Conservation (phyloP, 2,797 vertebrate species). For the Periophthalmus magnuspinnatus region DNA sequence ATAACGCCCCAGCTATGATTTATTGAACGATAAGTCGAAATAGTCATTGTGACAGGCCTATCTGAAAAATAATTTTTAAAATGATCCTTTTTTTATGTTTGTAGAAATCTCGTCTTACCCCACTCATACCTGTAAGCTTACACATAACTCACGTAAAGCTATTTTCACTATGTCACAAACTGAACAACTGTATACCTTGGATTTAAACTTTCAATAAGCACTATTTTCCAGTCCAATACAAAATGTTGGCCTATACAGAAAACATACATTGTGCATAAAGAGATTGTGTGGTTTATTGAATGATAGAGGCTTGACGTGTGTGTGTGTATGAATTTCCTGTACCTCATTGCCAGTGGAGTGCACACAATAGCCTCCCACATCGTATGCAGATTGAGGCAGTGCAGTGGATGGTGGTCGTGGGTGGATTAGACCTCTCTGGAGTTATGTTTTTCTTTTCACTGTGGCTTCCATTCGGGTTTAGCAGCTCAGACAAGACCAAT, state of each 20-base stretch:
- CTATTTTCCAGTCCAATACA: background rate
- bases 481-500: slow-evolving; percentile 53
- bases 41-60: too few relatives aligned
- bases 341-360: slow-evolving; percentile 57
- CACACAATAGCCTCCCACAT: slow-evolving; percentile 76
- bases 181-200: background rate
- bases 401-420: slow-evolving; percentile 62
- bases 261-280: background rate
- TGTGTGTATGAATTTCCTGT: slow-evolving; percentile 31
- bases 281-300: slow-evolving; percentile 18
- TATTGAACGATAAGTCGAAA: too few relatives aligned
- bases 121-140: background rate
- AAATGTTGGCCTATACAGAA: slow-evolving; percentile 4
- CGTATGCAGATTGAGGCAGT: slow-evolving; percentile 67
- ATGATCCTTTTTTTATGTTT: background rate
- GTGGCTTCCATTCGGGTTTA: slow-evolving; percentile 52
- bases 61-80: too few relatives aligned
- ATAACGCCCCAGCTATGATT: too few relatives aligned
- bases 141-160: background rate
- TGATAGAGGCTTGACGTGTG: slow-evolving; percentile 22
- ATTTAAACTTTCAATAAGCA: background rate
- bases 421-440: slow-evolving; percentile 70
- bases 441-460: slow-evolving; percentile 59
- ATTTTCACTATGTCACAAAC: background rate
- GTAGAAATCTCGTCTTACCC: background rate